A percentile compares a stretch with the other conserved stretches of the same genome.
Conservation (phyloP, 2,797 vertebrate genomes). For the Coregonus suidteri region DNA sequence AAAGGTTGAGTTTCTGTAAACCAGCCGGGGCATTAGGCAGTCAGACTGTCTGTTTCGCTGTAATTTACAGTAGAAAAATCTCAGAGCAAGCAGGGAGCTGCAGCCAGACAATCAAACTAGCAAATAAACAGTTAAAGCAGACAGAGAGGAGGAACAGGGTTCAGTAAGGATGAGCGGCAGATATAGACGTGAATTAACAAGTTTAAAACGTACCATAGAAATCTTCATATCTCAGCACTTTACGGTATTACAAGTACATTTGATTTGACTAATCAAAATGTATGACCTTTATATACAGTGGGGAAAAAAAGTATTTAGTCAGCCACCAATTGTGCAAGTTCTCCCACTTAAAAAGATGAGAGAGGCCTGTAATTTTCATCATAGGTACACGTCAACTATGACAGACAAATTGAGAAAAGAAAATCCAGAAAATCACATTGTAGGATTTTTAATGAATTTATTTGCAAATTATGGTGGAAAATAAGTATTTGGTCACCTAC, state of each 20-base stretch:
- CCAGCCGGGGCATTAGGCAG: background rate
- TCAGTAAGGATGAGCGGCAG: background rate
- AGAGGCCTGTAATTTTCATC: too few relatives aligned
- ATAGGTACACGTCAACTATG: too few relatives aligned
- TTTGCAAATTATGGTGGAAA: too few relatives aligned
- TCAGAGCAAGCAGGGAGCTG: background rate
- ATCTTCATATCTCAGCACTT: background rate
- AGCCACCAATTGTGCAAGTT: too few relatives aligned
- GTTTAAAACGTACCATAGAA: background rate
- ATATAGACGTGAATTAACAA: background rate
- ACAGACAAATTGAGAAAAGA: too few relatives aligned
- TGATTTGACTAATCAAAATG: too few relatives aligned
- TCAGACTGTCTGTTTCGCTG: background rate
- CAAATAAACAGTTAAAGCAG: conserved; percentile 7
- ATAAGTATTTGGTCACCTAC: too few relatives aligned
- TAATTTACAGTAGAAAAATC: background rate
- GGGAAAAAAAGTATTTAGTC: too few relatives aligned
- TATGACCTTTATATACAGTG: too few relatives aligned
- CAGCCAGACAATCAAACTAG: conserved; percentile 4
- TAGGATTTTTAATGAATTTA: too few relatives aligned
- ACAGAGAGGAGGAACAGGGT: background rate
- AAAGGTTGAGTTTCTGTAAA: background rate
- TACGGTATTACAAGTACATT: background rate
- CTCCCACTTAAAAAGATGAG: too few relatives aligned
- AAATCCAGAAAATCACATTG: too few relatives aligned